Evolutionary conservation across 2,888 invertebrate genomes (phyloP), one percentile per base, ranked within the genome.

Genomic region (Blastobasis lacticolella): DNA sequence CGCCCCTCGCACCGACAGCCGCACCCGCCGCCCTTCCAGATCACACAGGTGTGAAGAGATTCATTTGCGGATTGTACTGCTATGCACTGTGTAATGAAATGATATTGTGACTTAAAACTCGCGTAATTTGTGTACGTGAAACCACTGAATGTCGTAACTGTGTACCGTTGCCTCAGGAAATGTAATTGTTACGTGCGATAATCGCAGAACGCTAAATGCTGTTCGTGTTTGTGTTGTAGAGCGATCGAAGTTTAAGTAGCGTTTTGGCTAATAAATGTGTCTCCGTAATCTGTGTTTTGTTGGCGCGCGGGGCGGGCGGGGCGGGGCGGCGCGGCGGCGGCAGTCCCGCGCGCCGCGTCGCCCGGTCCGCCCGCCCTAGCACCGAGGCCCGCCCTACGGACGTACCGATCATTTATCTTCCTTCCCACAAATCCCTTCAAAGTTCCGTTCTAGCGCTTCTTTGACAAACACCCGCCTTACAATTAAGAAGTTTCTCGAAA

Each of bases 271-370:
- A 83, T 86, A 84, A 85, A 84, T 74, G 79, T 81, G 74, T 79
- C 67, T 77, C 73, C 62, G 77, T 81, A 79, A 84, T 80, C 70
- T 78, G 84, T 83, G 86, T 85, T 86, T 83, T 81, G 86, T 81
- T 86, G 71, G 74, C 70, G 75, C 66, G 67, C 67, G 74, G 67
- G 68, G 65, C 42, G 64, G 71, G 71, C 62, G 70, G 61, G 61
- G 49, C 38, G 51, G 23, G 55, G 70, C 63, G 70, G 71, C 73
- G 71, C 68, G 62, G 59, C 57, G 73, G 75, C 75, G 77, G 78
- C 84, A 85, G 88, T 86, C 78, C 79, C 87, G 88, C 82, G 88
- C 86, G 83, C 78, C 79, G 82, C 69, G 68, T 61, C 75, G 82
- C 76, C 69, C 79, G 81, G 78, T 80, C 73, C 73, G 66, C 67